Evolutionary conservation across 2,888 invertebrate species (phyloP).

Genomic region (Rapana venosa): DNA sequence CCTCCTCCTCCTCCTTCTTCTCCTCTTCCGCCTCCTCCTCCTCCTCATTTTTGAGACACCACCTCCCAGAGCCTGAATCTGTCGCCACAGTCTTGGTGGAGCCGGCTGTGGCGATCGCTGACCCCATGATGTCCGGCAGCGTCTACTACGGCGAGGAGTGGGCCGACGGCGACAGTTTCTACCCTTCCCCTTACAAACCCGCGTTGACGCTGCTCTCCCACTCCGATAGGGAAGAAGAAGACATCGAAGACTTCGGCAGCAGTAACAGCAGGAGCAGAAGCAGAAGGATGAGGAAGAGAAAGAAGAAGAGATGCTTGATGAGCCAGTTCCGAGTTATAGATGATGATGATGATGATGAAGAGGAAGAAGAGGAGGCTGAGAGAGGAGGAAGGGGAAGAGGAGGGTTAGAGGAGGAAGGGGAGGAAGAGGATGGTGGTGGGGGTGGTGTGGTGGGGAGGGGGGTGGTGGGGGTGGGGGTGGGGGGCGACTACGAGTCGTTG

Average conservation of each 20-base stretch:
- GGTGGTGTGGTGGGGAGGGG: not conserved
- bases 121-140: slow-evolving; percentile 10
- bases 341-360: not conserved
- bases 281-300: not conserved
- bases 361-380: not conserved
- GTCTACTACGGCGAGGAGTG: not conserved
- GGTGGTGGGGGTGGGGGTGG: not conserved
- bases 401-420: not conserved
- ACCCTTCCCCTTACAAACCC: not conserved
- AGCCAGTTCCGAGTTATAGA: not conserved
- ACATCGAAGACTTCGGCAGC: too few species aligned
- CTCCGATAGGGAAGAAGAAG: too few species aligned
- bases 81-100: not conserved
- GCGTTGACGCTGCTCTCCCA: too few species aligned
- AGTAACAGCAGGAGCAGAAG: not conserved
- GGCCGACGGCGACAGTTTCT: not conserved
- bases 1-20: not conserved
- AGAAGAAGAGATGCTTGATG: not conserved
- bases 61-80: not conserved
- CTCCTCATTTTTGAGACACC: not conserved
- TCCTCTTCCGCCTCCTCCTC: not conserved
- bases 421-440: not conserved
- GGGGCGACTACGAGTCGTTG: slow-evolving; percentile 1
- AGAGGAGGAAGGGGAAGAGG: not conserved
- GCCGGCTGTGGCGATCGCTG: not conserved